phyloP scores from a whole-genome alignment of 2,113 vertebrate genomes.

The Hemibagrus wyckioides region DNA sequence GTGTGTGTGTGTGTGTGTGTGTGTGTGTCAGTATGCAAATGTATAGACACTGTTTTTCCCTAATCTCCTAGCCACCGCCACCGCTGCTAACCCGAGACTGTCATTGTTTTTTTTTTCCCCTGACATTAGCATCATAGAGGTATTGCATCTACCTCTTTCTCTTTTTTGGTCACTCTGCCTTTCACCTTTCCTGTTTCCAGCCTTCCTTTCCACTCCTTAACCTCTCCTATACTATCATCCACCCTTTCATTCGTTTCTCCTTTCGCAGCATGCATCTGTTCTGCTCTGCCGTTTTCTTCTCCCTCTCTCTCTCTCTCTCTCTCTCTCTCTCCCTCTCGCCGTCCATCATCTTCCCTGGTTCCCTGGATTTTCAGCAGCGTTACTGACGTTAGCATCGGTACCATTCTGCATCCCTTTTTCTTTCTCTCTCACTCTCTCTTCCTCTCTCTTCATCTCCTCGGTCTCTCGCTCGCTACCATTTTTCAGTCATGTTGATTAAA shows the following conservation, averaged over 20 bases:
- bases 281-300: not conserved
- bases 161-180: not conserved
- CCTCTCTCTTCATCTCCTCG: conserved; percentile 57
- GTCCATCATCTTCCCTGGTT: conserved; percentile 11
- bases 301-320: not conserved
- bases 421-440: conserved; percentile 65
- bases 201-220: not conserved
- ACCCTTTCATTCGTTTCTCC: not conserved
- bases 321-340: not conserved
- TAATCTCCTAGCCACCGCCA: not conserved
- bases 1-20: not conserved
- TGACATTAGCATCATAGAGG: conserved; percentile 58
- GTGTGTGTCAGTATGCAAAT: conserved; percentile 12
- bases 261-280: not conserved
- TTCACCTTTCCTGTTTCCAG: not conserved
- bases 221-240: not conserved
- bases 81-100: conserved; percentile 4
- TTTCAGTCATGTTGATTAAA: conserved; percentile 73
- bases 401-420: conserved; percentile 28
- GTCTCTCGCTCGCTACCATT: conserved; percentile 55
- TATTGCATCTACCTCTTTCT: not conserved
- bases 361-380: not conserved
- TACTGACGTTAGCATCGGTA: not conserved
- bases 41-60: not conserved
- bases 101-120: not conserved